Conservation (phyloP, 2,113 vertebrate genomes). For the Corythornis vintsioides region DNA sequence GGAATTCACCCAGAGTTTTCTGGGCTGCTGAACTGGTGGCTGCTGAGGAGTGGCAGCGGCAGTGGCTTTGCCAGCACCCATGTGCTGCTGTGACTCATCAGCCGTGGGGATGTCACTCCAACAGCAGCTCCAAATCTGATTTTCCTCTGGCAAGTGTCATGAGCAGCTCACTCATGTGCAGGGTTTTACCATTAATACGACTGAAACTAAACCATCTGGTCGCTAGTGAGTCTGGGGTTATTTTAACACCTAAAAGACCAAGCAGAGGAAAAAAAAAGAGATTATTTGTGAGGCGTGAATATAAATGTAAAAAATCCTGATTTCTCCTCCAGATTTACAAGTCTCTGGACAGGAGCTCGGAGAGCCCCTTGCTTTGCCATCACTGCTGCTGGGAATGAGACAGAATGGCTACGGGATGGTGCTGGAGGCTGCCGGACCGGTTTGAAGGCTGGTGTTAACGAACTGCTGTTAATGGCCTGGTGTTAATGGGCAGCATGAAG, state of each 20-base stretch:
- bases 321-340: neutral
- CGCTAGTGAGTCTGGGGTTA: neutral
- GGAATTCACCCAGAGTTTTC: neutral
- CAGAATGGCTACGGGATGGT: neutral
- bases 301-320: neutral
- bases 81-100: neutral
- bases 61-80: rapidly evolving
- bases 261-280: neutral
- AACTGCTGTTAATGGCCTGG: neutral
- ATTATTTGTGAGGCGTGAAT: neutral
- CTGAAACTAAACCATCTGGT: neutral
- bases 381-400: neutral
- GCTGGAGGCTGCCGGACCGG: neutral
- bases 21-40: neutral
- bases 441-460: neutral
- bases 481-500: neutral
- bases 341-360: neutral
- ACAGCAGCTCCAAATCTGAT: neutral
- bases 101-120: neutral
- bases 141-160: neutral
- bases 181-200: neutral
- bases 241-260: neutral
- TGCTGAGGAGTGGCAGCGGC: rapidly evolving
- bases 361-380: neutral
- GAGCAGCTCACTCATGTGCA: neutral